Conservation (phyloP, 2,113 vertebrate genomes). For the Hystrix brachyura region DNA sequence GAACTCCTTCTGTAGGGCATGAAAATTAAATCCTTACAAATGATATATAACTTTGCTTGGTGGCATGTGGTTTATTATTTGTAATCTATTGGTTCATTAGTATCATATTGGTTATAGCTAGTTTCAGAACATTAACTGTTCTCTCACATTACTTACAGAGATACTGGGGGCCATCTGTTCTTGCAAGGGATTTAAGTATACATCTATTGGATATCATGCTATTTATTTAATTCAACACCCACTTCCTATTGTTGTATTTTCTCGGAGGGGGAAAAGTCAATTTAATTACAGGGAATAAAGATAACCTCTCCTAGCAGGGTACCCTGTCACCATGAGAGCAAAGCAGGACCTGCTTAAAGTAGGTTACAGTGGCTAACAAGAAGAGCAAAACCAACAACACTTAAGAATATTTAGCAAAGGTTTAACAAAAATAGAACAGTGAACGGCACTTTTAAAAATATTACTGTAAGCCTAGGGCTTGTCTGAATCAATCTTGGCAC, state of each 20-base stretch:
- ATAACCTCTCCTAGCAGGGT: slow-evolving; percentile 91
- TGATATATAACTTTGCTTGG: slow-evolving; percentile 44
- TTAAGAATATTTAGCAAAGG: slow-evolving; percentile 87
- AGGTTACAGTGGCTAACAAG: slow-evolving; percentile 83
- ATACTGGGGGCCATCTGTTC: slow-evolving; percentile 93
- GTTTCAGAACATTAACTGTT: slow-evolving; percentile 93
- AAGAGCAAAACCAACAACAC: slow-evolving; percentile 81
- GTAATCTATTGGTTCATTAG: slow-evolving; percentile 84
- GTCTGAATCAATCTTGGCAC: slow-evolving; percentile 95
- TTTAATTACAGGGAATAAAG: slow-evolving; percentile 94
- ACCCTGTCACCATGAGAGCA: slow-evolving; percentile 84
- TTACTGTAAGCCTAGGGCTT: slow-evolving; percentile 92
- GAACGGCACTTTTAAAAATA: slow-evolving; percentile 88
- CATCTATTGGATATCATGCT: slow-evolving; percentile 91
- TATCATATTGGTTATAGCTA: slow-evolving; percentile 84
- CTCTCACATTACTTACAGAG: slow-evolving; percentile 93
- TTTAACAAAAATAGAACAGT: slow-evolving; percentile 87
- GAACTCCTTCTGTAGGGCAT: not conserved
- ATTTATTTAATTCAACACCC: slow-evolving; percentile 93
- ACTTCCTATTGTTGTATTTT: slow-evolving; percentile 90
- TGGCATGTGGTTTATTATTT: slow-evolving; percentile 82
- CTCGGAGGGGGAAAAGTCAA: slow-evolving; percentile 86
- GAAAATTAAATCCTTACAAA: slow-evolving; percentile 57
- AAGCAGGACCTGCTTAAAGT: slow-evolving; percentile 84
- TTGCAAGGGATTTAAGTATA: slow-evolving; percentile 89